A percentile compares a stretch with the other conserved stretches of the same genome.
phyloP scores from a whole-genome alignment of 2,113 vertebrate species.

The Heloderma charlesbogerti region DNA sequence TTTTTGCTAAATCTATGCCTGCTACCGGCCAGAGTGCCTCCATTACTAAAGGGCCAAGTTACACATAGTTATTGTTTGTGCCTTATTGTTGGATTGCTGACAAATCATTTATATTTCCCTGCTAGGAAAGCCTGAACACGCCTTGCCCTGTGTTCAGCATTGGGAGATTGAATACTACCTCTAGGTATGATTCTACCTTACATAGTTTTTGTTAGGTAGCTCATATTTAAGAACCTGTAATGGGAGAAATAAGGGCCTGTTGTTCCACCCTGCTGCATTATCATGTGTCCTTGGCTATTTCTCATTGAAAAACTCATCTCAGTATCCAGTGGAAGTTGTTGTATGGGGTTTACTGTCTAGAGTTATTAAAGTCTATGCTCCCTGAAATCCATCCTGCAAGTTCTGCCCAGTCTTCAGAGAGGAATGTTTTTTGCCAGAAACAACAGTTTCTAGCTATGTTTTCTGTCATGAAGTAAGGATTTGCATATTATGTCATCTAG shows the following conservation, averaged over 20 bases:
- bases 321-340: background rate
- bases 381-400: background rate
- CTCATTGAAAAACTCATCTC: background rate
- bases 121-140: background rate
- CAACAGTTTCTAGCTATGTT: background rate
- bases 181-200: background rate
- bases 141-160: background rate
- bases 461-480: background rate
- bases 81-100: background rate
- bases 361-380: background rate
- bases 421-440: background rate
- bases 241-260: too few relatives aligned
- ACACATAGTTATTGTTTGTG: too few relatives aligned
- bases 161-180: background rate
- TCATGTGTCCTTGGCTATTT: background rate
- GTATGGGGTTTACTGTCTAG: background rate
- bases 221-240: background rate
- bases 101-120: background rate
- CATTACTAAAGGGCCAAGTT: background rate
- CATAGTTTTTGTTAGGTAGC: background rate
- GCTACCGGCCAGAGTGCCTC: background rate
- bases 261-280: background rate
- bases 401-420: background rate
- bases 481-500: too few relatives aligned
- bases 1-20: background rate